Evolutionary conservation across 2,888 invertebrate species (phyloP).

Genomic region (Cataglyphis livida): DNA sequence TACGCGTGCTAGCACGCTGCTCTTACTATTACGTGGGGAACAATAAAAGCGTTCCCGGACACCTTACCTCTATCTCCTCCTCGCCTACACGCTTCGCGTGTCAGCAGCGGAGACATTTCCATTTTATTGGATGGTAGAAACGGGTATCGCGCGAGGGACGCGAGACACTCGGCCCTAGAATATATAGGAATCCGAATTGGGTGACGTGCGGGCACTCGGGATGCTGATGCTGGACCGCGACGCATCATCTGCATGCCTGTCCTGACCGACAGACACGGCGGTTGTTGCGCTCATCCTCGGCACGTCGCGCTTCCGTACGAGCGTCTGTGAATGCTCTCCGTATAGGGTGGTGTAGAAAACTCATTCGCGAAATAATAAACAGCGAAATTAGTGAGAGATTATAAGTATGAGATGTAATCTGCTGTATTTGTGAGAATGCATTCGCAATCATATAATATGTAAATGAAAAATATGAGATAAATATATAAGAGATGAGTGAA

Average conservation of each 20-base stretch:
- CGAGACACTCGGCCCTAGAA: constrained; percentile 65
- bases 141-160: constrained; percentile 71
- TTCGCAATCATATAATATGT: not conserved
- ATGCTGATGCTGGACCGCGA: constrained; percentile 49
- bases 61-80: constrained; percentile 37
- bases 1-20: constrained; percentile 71
- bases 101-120: constrained; percentile 82
- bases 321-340: constrained; percentile 1
- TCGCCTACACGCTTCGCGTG: constrained; percentile 58
- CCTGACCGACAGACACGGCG: constrained; percentile 47
- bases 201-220: constrained; percentile 78
- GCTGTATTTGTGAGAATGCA: not conserved
- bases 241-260: constrained; percentile 78
- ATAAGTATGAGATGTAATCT: not conserved
- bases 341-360: constrained; percentile 28
- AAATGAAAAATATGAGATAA: not conserved
- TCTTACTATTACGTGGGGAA: constrained; percentile 66
- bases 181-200: constrained; percentile 83
- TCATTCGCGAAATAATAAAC: constrained; percentile 5
- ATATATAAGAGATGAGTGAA: not conserved
- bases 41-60: constrained; percentile 70
- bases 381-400: not conserved
- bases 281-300: constrained; percentile 9
- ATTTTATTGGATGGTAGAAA: constrained; percentile 83
- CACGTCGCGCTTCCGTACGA: constrained; percentile 23